Evolutionary conservation across 1,140 invertebrate genomes (phyloP).

Genomic region (Drosophila ohnishii): DNA sequence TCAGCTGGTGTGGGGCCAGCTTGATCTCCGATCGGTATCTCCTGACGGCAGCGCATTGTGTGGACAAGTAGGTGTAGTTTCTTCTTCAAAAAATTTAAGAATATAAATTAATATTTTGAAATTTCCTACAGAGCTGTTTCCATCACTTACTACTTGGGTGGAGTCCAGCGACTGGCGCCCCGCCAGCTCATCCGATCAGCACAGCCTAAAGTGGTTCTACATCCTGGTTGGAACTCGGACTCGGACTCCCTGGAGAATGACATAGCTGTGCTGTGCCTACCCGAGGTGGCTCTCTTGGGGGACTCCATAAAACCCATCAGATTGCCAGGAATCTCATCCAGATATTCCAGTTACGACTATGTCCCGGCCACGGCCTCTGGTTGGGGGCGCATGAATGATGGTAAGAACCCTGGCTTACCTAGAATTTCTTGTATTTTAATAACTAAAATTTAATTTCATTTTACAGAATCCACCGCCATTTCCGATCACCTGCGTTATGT

Average conservation of each 20-base stretch:
- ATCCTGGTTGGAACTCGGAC: slow-evolving; percentile 54
- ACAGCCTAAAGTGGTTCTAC: slow-evolving; percentile 19
- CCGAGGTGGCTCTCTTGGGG: slow-evolving; percentile 64
- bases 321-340: slow-evolving; percentile 66
- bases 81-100: not conserved
- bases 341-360: slow-evolving; percentile 71
- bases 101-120: slow-evolving; percentile 10
- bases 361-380: slow-evolving; percentile 76
- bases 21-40: slow-evolving; percentile 70
- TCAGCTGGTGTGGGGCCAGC: slow-evolving; percentile 72
- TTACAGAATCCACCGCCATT: slow-evolving; percentile 24
- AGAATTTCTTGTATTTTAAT: too few species aligned
- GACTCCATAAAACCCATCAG: slow-evolving; percentile 72
- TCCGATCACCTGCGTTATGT: slow-evolving; percentile 44
- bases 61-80: slow-evolving; percentile 34
- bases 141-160: slow-evolving; percentile 48
- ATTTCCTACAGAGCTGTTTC: slow-evolving; percentile 44
- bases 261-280: slow-evolving; percentile 82
- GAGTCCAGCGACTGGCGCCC: slow-evolving; percentile 17
- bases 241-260: slow-evolving; percentile 62
- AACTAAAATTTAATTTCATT: not conserved
- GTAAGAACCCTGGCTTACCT: not conserved
- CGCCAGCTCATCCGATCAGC: slow-evolving; percentile 17
- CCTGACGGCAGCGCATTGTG: slow-evolving; percentile 72
- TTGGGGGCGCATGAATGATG: slow-evolving; percentile 82